These are phyloP conservation scores for Epinephelus coioides DNA, from an alignment of 2,797 vertebrate genomes.

Conservation along the genomic window DNA sequence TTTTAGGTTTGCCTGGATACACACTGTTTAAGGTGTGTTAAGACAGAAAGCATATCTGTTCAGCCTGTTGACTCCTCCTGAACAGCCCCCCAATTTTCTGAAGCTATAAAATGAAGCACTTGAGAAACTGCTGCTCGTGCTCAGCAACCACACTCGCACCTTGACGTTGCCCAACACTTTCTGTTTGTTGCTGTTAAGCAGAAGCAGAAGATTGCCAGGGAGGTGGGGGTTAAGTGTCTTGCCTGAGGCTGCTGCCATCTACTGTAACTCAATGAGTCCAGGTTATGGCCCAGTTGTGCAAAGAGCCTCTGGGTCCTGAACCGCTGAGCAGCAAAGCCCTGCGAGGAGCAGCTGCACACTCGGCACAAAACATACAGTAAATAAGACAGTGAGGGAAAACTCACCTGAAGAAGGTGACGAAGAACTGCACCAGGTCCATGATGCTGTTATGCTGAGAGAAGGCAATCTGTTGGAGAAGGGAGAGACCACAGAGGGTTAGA, in stretches of 20 bases:
- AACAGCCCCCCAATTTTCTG: not conserved
- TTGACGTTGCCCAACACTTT: not conserved
- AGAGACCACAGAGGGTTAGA: not conserved
- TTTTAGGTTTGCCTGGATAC: too few relatives aligned
- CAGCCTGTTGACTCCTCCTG: not conserved
- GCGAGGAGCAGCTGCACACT: too few relatives aligned
- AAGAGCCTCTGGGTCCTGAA: conserved; percentile 31
- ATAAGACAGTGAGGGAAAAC: not conserved
- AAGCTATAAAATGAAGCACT: not conserved
- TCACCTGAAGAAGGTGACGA: conserved; percentile 97
- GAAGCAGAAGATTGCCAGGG: not conserved
- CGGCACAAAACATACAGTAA: not conserved
- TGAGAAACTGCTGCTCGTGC: not conserved
- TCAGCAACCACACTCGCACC: not conserved
- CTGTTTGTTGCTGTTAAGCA: conserved; percentile 3
- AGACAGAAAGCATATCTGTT: too few relatives aligned
- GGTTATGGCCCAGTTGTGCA: conserved; percentile 25
- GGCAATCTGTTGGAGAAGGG: conserved; percentile 87
- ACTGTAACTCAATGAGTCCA: conserved; percentile 27
- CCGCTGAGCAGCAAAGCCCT: not conserved
- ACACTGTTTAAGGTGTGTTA: too few relatives aligned
- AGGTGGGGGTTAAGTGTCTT: not conserved
- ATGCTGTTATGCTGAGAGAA: conserved; percentile 96
- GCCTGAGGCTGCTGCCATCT: conserved; percentile 51
- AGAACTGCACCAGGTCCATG: conserved; percentile 97